Base-by-base conservation (phyloP, 2,113 vertebrate genomes). In the Heliornis fulica region DNA sequence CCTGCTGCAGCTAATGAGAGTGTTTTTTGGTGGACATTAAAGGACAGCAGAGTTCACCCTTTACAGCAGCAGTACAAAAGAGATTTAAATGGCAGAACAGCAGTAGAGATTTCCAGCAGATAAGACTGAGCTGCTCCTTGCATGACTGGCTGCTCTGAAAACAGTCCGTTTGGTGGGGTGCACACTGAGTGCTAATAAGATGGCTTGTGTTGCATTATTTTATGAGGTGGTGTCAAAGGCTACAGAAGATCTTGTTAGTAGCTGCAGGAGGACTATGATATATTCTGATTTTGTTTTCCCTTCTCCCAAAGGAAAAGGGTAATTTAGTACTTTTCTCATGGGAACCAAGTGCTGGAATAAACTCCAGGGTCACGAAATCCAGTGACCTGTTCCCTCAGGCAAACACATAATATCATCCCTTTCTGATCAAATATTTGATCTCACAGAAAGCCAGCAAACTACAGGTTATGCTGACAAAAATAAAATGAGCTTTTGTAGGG, bases 351-450 rank as follows among this genome's bases (percentile, higher is more conserved):
- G 45, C 61, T 76, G 87, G 77, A 82, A 69, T 95, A 61, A 94
- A 91, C 87, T 95, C 81, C 5, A 34, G 40, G 94, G 94, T 95
- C 87, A 69, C 2, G 16, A 93, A 89, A 93, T 94, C 61, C 48
- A 53, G 72, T 89, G 93, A 93, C 91, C 26, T 48, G 29, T 34
- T 92, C 51, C 65, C 83, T 54, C 86, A 83, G 76, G 65, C 48
- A 82, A 94, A 68, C 89, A 61, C 53, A 60, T 83, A 78, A 79
- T 89, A 93, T 84, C 53, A 78, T 93, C 61, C 43, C 84, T 95
- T 94, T 94, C 77, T 61, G 74, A 87, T 94, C 77, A 95, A 96
- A 91, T 94, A 91, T 87, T 95, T 95, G 91, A 90, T 96, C 88
- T 95, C 43, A 3, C 20, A 82, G 85, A 91, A 95, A 83, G 41